A percentile compares a stretch with the other conserved stretches of the same genome.
Evolutionary conservation across 53 echinoderm and acorn worm species (phyloP).

Genomic region (Antedon mediterranea): DNA sequence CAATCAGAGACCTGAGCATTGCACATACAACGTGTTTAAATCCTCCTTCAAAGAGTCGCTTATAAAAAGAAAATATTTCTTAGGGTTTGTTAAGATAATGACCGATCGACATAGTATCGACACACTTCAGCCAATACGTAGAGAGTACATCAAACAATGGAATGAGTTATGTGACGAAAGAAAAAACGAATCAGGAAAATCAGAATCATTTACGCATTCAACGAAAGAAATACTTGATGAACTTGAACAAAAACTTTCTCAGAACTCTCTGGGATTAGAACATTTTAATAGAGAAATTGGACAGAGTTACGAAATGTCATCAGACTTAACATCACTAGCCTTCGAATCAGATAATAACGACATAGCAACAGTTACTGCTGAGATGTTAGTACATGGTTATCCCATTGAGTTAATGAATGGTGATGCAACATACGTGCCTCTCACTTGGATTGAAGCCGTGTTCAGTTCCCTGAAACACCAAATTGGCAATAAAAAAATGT

Average conservation of each 20-base stretch:
- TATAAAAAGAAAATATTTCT: conserved; percentile 9
- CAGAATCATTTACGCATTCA: too few species aligned
- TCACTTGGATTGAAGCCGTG: conserved; percentile 18
- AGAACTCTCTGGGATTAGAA: conserved; percentile 23
- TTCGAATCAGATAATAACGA: neutral
- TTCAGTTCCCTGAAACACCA: neutral
- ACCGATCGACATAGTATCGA: conserved; percentile 6
- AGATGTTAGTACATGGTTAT: conserved; percentile 11
- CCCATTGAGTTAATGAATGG: conserved; percentile 19
- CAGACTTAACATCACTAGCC: too few species aligned
- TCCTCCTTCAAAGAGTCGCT: neutral
- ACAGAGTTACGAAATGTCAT: conserved; percentile 10
- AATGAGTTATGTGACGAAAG: conserved; percentile 1
- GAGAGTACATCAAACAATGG: neutral
- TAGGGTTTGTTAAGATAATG: conserved; percentile 1
- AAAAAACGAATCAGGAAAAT: too few species aligned
- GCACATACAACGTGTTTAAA: too few species aligned
- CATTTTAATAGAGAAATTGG: conserved; percentile 24
- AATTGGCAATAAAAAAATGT: neutral
- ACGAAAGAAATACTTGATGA: conserved; percentile 11
- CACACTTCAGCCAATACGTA: conserved; percentile 13
- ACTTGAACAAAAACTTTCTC: conserved; percentile 8
- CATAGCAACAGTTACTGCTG: conserved; percentile 14
- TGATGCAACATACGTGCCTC: conserved; percentile 8
- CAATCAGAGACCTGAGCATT: too few species aligned